These are phyloP conservation scores for Dugesia japonica DNA, from an alignment of 2,888 invertebrate species.

Conservation along the genomic window DNA sequence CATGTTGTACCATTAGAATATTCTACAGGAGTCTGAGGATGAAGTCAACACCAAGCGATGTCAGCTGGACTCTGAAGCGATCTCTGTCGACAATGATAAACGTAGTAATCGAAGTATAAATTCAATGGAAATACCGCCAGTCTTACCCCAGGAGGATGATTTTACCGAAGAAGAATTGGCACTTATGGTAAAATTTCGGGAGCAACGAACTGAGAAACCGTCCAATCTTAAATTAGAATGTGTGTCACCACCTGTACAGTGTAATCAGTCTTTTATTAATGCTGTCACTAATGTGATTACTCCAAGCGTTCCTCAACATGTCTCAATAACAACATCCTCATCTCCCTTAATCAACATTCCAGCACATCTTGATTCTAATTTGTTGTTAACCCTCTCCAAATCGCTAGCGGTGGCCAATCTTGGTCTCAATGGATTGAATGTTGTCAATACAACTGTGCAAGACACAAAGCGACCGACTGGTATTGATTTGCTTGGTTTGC, in stretches of 20 bases:
- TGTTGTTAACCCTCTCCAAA: neutral
- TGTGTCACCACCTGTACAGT: neutral
- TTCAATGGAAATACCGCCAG: neutral
- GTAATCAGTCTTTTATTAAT: neutral
- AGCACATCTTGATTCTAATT: conserved; percentile 4
- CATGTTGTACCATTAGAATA: neutral
- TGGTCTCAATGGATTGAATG: conserved; percentile 3
- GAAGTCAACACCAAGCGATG: neutral
- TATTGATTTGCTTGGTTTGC: neutral
- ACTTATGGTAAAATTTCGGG: conserved; percentile 1
- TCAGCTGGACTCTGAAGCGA: neutral
- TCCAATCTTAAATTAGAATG: neutral
- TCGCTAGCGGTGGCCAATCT: neutral
- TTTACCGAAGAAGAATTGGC: conserved; percentile 22
- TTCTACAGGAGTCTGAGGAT: neutral
- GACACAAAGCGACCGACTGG: neutral
- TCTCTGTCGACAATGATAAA: neutral
- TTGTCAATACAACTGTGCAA: neutral
- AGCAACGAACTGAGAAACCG: neutral
- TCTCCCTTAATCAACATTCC: conserved; percentile 13
- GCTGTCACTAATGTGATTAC: neutral
- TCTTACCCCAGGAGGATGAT: conserved; percentile 2
- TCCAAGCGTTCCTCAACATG: neutral
- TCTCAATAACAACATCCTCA: neutral
- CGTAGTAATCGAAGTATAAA: conserved; percentile 6